A percentile compares a stretch with the other conserved stretches of the same genome.
Conservation (phyloP, 53 echinoderm and acorn worm species). For the Hippasteria phrygiana region DNA sequence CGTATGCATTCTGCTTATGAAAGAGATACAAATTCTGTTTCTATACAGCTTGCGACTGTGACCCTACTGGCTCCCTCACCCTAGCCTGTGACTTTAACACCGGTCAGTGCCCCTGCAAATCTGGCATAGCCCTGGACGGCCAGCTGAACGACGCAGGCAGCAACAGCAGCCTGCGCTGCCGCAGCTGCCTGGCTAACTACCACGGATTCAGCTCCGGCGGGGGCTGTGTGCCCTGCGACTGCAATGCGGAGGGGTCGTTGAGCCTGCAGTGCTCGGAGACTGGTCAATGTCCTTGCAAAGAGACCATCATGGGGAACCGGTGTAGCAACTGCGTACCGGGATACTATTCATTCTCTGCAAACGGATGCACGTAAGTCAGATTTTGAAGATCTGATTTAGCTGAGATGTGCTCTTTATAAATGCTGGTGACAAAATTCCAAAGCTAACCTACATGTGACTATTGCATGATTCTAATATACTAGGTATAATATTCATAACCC, state of each 20-base stretch:
- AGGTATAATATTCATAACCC: too few species aligned
- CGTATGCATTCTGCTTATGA: too few species aligned
- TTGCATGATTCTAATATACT: too few species aligned
- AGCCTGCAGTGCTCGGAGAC: slow-evolving; percentile 75
- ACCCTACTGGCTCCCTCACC: slow-evolving; percentile 63
- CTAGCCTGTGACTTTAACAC: slow-evolving; percentile 90
- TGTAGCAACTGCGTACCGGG: slow-evolving; percentile 83
- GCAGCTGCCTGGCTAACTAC: slow-evolving; percentile 73
- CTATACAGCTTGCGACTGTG: slow-evolving; percentile 85
- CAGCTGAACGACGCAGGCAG: slow-evolving; percentile 59
- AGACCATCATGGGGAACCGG: slow-evolving; percentile 74
- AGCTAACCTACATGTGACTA: neutral
- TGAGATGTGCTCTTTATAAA: neutral
- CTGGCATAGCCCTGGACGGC: slow-evolving; percentile 70
- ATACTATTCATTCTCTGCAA: slow-evolving; percentile 72
- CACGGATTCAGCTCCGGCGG: slow-evolving; percentile 65
- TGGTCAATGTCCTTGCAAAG: slow-evolving; percentile 79
- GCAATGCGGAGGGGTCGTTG: slow-evolving; percentile 68
- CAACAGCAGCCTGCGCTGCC: slow-evolving; percentile 62
- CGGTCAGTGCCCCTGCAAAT: slow-evolving; percentile 94
- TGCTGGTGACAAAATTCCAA: neutral
- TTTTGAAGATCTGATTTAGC: neutral
- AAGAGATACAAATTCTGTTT: neutral
- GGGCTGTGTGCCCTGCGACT: slow-evolving; percentile 82
- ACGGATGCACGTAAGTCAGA: slow-evolving; percentile 85